A percentile compares a stretch with the other conserved stretches of the same genome.
These are phyloP conservation scores for Phoenicopterus ruber DNA, from an alignment of 2,113 vertebrate genomes.

Conservation along the genomic window DNA sequence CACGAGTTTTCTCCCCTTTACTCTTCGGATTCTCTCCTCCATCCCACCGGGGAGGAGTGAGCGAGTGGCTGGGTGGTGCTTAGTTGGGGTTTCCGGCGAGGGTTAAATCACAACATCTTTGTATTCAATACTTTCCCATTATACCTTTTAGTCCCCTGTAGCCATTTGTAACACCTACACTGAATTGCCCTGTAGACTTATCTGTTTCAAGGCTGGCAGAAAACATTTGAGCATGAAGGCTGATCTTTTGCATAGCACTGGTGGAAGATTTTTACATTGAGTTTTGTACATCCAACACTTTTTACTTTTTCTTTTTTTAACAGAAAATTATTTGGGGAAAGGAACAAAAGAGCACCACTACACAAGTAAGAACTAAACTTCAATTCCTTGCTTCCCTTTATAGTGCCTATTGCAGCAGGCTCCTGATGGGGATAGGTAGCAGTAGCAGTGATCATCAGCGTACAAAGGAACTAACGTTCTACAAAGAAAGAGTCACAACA, in stretches of 20 bases:
- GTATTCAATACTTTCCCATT: background rate
- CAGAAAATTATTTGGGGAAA: background rate
- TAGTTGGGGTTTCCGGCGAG: too few species aligned
- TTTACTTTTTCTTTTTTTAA: rapidly evolving
- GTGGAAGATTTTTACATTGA: background rate
- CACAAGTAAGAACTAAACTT: background rate
- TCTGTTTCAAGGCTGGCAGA: background rate
- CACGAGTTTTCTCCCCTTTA: too few species aligned
- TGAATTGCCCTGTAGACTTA: background rate
- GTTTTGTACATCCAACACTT: background rate
- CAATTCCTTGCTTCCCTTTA: background rate
- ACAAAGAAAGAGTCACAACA: background rate
- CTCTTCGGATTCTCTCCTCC: too few species aligned
- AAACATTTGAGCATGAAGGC: background rate
- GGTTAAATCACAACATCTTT: background rate
- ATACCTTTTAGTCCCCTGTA: background rate
- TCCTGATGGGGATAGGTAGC: background rate
- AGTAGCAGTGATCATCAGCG: background rate
- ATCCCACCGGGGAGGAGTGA: too few species aligned
- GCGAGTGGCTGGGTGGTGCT: too few species aligned
- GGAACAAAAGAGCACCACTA: background rate
- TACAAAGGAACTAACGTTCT: background rate
- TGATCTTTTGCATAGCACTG: background rate
- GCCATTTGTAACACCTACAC: background rate
- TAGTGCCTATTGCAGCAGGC: rapidly evolving